Evolutionary conservation across 2,797 vertebrate species (phyloP), one percentile per base, ranked within the genome.

Genomic region (Lycodopsis pacificus): DNA sequence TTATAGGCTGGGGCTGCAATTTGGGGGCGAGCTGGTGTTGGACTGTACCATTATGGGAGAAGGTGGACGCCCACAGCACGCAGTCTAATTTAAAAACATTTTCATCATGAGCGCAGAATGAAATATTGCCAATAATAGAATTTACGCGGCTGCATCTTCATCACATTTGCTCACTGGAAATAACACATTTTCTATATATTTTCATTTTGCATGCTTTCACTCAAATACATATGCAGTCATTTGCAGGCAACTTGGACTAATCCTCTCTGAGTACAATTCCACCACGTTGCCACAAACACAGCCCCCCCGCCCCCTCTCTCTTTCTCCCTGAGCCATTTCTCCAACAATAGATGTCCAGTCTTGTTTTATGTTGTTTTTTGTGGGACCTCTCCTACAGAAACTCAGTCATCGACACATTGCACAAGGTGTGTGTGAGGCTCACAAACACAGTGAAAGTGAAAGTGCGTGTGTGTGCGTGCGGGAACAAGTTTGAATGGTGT

Each of bases 1-100:
- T 94, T 94, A 93, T 93, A 91, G 83, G 56, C 44, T 20, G 11
- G 73, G 32, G 51, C 67, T 1, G 79, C 56, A 91, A 87, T 87
- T 93, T 88, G 51, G 76, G 69, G 82, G 59, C 32, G 79, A 85
- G 86, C 80, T 71, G 86, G 67, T 65, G 82, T n/a, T 48, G 92
- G 95, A 89, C 88, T 79, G 88, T 95, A 95, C 95, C 95, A 95
- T 90, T 90, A 64, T 22, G 12, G 30, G 3, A 40, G 44, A 68
- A 66, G 87, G 86, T 61, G 65, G 65, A 82, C 83, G 70, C 79
- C 82, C 77, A 71, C 71, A 61, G n/a, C 42, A n/a, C 38, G 22
- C 0, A 65, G n/a, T 53, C 56, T 8, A 5, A 42, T 80, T 65
- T 44, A 36, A 76, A 71, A 48, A 0, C 32, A 30, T 34, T 63